phyloP scores from a whole-genome alignment of 2,797 vertebrate genomes.

The Periophthalmus magnuspinnatus region DNA sequence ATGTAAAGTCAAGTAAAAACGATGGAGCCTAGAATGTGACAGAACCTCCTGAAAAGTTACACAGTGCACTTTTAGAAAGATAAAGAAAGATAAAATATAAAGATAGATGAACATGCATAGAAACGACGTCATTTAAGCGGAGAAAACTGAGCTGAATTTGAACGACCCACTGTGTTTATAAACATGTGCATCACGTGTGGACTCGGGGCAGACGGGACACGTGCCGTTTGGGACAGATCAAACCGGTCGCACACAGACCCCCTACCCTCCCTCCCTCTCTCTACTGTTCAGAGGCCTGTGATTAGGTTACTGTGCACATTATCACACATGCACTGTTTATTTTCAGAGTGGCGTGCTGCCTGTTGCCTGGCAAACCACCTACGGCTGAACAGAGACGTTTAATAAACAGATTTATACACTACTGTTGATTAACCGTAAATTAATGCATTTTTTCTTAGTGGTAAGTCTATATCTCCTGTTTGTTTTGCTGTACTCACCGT shows the following conservation, averaged over 20 bases:
- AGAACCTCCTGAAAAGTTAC: too few species aligned
- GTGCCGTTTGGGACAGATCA: slow-evolving; percentile 38
- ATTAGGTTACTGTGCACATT: slow-evolving; percentile 51
- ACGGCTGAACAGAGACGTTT: neutral
- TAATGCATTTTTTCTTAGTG: neutral
- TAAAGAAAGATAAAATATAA: too few species aligned
- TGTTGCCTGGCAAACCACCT: slow-evolving; percentile 58
- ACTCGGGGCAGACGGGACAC: slow-evolving; percentile 20
- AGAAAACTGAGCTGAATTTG: neutral
- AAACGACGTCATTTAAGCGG: neutral
- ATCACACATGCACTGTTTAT: slow-evolving; percentile 58
- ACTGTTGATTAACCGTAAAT: neutral
- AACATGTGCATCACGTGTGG: slow-evolving; percentile 24
- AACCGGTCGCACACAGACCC: slow-evolving; percentile 29
- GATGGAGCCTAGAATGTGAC: too few species aligned
- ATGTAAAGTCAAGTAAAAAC: too few species aligned
- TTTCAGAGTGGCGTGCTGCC: slow-evolving; percentile 56
- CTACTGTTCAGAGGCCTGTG: slow-evolving; percentile 48
- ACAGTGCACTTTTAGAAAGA: too few species aligned
- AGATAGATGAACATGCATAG: neutral
- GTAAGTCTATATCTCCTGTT: neutral
- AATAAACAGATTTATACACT: neutral
- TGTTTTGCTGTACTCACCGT: slow-evolving; percentile 82
- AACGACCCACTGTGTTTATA: slow-evolving; percentile 12
- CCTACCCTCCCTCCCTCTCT: slow-evolving; percentile 14